These are phyloP conservation scores for Panopea generosa DNA, from an alignment of 2,888 invertebrate species.

Conservation along the genomic window DNA sequence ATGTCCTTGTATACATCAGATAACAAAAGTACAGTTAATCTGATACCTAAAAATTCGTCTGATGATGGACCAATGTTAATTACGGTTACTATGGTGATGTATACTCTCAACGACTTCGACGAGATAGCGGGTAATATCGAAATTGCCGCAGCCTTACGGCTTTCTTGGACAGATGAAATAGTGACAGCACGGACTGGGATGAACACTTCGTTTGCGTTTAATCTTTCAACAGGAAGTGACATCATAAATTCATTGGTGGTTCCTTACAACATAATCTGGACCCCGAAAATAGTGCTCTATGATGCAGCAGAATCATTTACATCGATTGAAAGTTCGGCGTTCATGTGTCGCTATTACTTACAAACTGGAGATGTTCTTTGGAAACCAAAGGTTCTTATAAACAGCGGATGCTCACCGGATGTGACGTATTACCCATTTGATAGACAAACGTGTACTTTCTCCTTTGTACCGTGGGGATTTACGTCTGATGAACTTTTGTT, in stretches of 20 bases:
- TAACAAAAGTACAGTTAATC: too few species aligned
- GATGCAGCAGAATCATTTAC: neutral
- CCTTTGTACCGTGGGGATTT: slow-evolving; percentile 24
- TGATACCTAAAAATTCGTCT: too few species aligned
- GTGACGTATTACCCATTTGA: slow-evolving; percentile 42
- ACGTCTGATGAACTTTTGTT: slow-evolving; percentile 13
- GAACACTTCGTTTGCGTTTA: neutral
- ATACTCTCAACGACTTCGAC: slow-evolving; percentile 3
- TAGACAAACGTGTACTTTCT: slow-evolving; percentile 18
- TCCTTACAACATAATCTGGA: neutral
- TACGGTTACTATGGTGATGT: too few species aligned
- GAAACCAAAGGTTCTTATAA: slow-evolving; percentile 37
- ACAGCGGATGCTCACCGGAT: slow-evolving; percentile 30
- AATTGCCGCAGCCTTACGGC: neutral
- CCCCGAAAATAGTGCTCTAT: neutral
- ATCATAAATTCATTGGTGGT: neutral
- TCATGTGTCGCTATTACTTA: slow-evolving; percentile 15
- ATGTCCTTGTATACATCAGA: too few species aligned
- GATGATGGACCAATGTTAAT: too few species aligned
- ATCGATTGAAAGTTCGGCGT: slow-evolving; percentile 7
- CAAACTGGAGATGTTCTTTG: slow-evolving; percentile 24
- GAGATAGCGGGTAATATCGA: neutral
- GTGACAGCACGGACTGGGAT: neutral
- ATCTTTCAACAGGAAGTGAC: neutral
- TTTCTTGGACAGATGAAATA: neutral